Conservation (phyloP, 2,113 vertebrate genomes). For the Lipophrys pholis region DNA sequence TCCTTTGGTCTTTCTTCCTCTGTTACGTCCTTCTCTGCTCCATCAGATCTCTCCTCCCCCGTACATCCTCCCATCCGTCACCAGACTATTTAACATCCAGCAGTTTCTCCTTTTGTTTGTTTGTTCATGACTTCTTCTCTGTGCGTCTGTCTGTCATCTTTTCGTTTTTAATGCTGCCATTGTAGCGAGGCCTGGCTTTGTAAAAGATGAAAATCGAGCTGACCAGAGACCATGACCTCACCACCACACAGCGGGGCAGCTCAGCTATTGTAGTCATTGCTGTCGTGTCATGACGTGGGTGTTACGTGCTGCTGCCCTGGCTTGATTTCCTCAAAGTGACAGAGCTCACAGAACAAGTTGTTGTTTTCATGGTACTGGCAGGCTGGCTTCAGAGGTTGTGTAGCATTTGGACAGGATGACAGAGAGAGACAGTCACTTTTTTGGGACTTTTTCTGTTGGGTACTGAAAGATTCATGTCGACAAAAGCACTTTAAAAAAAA, state of each 20-base stretch:
- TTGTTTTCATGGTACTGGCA: conserved; percentile 1
- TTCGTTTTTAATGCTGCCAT: too few species aligned
- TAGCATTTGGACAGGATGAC: conserved; percentile 27
- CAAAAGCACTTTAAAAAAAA: conserved; percentile 2
- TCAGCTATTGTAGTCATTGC: conserved; percentile 3
- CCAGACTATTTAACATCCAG: too few species aligned
- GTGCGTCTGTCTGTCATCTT: too few species aligned
- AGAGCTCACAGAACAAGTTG: conserved; percentile 28
- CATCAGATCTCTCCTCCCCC: too few species aligned
- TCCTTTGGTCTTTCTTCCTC: too few species aligned
- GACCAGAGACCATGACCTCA: conserved; percentile 24
- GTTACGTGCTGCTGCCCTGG: conserved; percentile 3
- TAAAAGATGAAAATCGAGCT: neutral
- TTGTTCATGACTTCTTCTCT: too few species aligned
- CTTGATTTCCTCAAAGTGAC: conserved; percentile 40
- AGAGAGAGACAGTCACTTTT: conserved; percentile 19
- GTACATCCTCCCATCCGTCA: too few species aligned
- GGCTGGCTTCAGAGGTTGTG: conserved; percentile 1
- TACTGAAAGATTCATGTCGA: conserved; percentile 5
- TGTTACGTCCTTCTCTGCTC: too few species aligned
- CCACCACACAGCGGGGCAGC: neutral
- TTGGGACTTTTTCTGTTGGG: neutral
- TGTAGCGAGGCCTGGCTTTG: too few species aligned
- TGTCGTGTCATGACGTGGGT: conserved; percentile 22
- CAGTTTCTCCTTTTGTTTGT: too few species aligned